phyloP scores from a whole-genome alignment of 64 coral and sea anemone genomes.

The Catalaphyllia jardinei region DNA sequence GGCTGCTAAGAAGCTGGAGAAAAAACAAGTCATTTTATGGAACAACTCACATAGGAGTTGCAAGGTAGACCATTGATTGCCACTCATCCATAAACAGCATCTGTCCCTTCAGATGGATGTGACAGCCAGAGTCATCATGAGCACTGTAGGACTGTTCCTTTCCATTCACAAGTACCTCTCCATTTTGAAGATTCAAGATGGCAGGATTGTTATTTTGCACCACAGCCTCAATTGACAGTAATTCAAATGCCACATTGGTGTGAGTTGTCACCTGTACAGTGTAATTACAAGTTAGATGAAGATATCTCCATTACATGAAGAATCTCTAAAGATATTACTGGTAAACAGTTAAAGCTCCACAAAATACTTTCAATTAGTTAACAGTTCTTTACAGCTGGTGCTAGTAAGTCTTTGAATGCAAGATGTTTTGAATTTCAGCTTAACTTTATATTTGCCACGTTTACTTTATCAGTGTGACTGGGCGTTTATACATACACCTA shows the following conservation, averaged over 20 bases:
- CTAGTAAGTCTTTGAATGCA: too few species aligned
- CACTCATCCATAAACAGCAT: conserved; percentile 91
- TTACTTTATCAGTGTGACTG: too few species aligned
- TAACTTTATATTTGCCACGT: too few species aligned
- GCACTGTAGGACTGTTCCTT: neutral
- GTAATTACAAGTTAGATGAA: neutral
- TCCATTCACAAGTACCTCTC: conserved; percentile 13
- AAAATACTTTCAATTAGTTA: too few species aligned
- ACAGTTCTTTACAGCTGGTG: too few species aligned
- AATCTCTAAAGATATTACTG: too few species aligned
- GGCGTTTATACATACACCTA: too few species aligned
- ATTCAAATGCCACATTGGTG: conserved; percentile 73
- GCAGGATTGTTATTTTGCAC: neutral
- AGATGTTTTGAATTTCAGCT: too few species aligned
- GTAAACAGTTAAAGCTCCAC: too few species aligned
- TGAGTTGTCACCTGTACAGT: conserved; percentile 22
- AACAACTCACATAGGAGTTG: conserved; percentile 83
- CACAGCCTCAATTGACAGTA: conserved; percentile 31
- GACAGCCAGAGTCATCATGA: conserved; percentile 1
- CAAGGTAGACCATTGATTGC: conserved; percentile 83
- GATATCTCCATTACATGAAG: neutral
- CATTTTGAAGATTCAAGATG: neutral
- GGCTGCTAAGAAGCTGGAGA: too few species aligned
- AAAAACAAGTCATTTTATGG: neutral
- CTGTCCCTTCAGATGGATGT: conserved; percentile 86